Evolutionary conservation across 2,888 invertebrate species (phyloP), one percentile per base, ranked within the genome.

Genomic region (Nasonia oneida): DNA sequence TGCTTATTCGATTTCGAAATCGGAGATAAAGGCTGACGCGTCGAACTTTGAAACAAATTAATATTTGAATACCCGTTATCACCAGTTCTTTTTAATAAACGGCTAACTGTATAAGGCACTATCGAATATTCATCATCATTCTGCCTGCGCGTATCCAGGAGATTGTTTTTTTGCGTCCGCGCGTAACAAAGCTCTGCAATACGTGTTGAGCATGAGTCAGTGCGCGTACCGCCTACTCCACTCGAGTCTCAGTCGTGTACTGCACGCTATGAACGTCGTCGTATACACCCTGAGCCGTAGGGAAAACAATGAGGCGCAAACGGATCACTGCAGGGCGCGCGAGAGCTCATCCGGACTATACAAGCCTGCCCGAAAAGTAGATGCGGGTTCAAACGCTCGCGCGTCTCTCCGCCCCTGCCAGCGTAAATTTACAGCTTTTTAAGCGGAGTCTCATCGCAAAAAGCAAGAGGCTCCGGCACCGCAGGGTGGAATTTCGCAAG

Each of bases 361-460:
- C 23, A 61, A 23, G 57, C 57, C 0, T n/a, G 29, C n/a, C 39
- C 57, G 15, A 79, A 76, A 64, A 74, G 78, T 37, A 74, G 50
- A 79, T 84, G 84, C 79, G 79, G 84, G 78, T 47, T 42, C 42
- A 50, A 82, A 64, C 18, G 33, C 47, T 57, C n/a, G 37, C 47
- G 64, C 39, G 5, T 18, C 37, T 18, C 67, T 47, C 23, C 73
- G 42, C 67, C 71, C 53, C 18, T 70, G 42, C 29, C 67, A 23
- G 14, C 50, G 79, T 79, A 84, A 74, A 79, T 83, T 75, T 79
- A 79, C 84, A 74, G 37, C 37, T 79, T 57, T 76, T 83, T 61
- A 74, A 74, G 37, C 23, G 39, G 29, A 42, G 18, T 64, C n/a
- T 15, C 5, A 4, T 75, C 15, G 37, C 18, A 29, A 39, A 78